phyloP scores from a whole-genome alignment of 2,888 invertebrate species.

The Pherbina coryleti region DNA sequence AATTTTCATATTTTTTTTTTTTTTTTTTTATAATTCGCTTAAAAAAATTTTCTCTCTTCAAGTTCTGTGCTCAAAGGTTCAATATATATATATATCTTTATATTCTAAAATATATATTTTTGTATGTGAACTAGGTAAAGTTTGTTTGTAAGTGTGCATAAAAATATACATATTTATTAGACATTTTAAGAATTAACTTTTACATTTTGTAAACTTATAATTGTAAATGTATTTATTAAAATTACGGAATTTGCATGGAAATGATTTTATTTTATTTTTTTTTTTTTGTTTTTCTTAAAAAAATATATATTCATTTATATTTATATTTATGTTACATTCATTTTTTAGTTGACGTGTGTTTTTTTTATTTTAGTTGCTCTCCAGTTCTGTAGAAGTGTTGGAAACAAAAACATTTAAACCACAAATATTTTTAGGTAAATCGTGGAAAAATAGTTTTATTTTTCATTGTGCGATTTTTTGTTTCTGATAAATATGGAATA shows the following conservation, averaged over 20 bases:
- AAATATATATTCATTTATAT: slow-evolving; percentile 19
- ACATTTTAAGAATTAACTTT: slow-evolving; percentile 15
- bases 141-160: slow-evolving; percentile 28
- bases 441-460: neutral
- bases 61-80: neutral
- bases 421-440: neutral
- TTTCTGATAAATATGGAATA: slow-evolving; percentile 13
- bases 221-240: slow-evolving; percentile 12
- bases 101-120: slow-evolving; percentile 12
- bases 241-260: slow-evolving; percentile 27
- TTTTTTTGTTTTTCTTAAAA: neutral
- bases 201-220: neutral
- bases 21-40: no score
- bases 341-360: slow-evolving; percentile 14
- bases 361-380: neutral
- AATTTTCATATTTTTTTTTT: no score
- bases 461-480: slow-evolving; percentile 21
- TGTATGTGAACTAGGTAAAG: slow-evolving; percentile 12
- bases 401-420: slow-evolving; percentile 1
- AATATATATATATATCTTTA: slow-evolving; percentile 8
- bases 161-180: slow-evolving; percentile 38
- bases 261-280: slow-evolving; percentile 17
- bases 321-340: slow-evolving; percentile 24
- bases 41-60: no score
- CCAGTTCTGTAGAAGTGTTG: neutral